Base-by-base conservation (phyloP, 2,797 vertebrate species). In the Cetoscarus ocellatus region DNA sequence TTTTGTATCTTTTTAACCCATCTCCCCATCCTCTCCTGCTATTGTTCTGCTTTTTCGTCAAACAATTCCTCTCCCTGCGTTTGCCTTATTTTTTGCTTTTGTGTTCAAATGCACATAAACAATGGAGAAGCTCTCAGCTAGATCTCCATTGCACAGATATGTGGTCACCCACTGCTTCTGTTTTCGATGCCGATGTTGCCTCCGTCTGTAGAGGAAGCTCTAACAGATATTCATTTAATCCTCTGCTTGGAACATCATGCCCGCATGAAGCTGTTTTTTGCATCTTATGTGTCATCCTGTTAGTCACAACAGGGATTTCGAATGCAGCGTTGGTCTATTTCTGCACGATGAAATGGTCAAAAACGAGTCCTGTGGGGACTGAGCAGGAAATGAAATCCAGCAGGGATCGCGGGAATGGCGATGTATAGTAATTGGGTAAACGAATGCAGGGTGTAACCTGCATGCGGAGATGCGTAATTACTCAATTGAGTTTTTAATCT, bases 401-500 rank as follows among this genome's bases (percentile, higher is more conserved):
- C 43, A 7, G 12, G 55, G 34, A 44, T 3, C 27, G 44, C 39
- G 4, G 13, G 35, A 12, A 35, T 14, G 6, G 10, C 13, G 58
- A 39, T 12, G 38, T 7, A 36, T 50, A 38, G 39, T 74, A 82
- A 85, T 83, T 86, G 75, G 35, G 67, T 11, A 66, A 78, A 56
- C 51, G 17, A 79, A 79, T 77, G 59, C 58, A 19, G 0, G 58
- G 48, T 82, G 88, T 79, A 82, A 82, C 73, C 76, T 66, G 70
- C 71, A 70, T 40, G 67, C 58, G 59, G 73, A 63, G 64, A 39
- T 50, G 52, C 70, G 45, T 84, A 61, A 85, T 84, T 79, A 79
- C 64, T 79, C 65, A 83, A 85, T 84, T 83, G 50, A 67, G 67
- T 38, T 69, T 73, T 80, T 84, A 91, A 88, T 89, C 80, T 70